Base-by-base conservation (phyloP, 2,113 vertebrate genomes). In the Dasyurus viverrinus region DNA sequence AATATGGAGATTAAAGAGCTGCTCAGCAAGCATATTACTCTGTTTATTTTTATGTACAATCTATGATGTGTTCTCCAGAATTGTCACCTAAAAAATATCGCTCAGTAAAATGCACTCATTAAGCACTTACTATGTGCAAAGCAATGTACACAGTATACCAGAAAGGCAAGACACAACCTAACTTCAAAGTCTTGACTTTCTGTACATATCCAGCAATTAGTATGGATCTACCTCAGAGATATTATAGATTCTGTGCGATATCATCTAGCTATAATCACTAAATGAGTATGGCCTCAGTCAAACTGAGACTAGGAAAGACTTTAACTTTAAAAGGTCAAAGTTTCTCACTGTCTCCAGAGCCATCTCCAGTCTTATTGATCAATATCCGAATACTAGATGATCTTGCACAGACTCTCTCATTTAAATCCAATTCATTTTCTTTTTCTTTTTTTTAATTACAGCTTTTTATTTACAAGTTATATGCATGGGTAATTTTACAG, bases 21-120 rank as follows among this genome's bases (percentile, higher is more conserved):
- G 27, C 57, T 96, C 93, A 91, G 76, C 93, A 46, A 95, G 90
- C 4, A 47, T n/a, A 95, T 93, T 50, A 93, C 57, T 2, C 1
- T 48, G 42, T 54, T 54, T 50, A 89, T 25, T 53, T 93, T n/a
- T 94, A 55, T 89, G 12, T n/a, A 89, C 93, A 96, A 84, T 9
- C 47, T 46, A 2, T 93, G 50, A 60, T 30, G 8, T 30, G 6
- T 94, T 8, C 42, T 93, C 60, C 90, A 22, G 27, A 76, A 1
- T 1, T 90, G 48, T 96, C n/a, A 60, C 19, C 14, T 95, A 92
- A 93, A 76, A 84, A 84, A 22, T 22, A 22, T 42, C 19, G 19
- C 68, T 84, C 19, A 84, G 16, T 42, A 11, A 84, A 42, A 84
- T 22, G 30, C 1, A 84, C 42, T 84, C 42, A 84, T 8, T 84